Evolutionary conservation across 2,888 invertebrate species (phyloP), one percentile per base, ranked within the genome.

Genomic region (Willowsia nigromaculata): DNA sequence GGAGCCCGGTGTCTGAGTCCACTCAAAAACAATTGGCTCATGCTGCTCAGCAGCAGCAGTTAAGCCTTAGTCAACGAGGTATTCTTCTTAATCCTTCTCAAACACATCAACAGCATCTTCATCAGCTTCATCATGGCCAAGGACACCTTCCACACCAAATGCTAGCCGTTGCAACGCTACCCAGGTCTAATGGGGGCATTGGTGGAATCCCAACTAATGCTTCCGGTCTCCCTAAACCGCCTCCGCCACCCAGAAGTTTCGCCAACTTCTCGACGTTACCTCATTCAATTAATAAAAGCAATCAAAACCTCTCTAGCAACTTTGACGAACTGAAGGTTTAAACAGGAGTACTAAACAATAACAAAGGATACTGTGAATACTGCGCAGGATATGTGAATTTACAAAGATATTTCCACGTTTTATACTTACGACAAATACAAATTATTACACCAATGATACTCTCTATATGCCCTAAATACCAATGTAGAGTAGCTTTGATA

Each of bases 301-400:
- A 90, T 90, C 90, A 90, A 59, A 90, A 90, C 33, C 84, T 90
- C 13, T 33, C 81, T 11, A 81, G 62, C 56, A 90, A 90, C 81
- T 92, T 91, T 90, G 92, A 92, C 86, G 91, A 92, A 86, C 89
- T 92, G 74, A 91, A 92, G 80, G 91, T 92, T 68, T 92, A 90
- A 90, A 71, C 30, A 80, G 71, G 71, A 40, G 71, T 74, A 74
- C 27, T 74, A 22, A 43, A 74, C 25, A 74, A 74, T 25, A 74
- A 33, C 6, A 68, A 68, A 1, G 27, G 22, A 74, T 27, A 65
- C 65, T 65, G 65, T 65, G 65, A 65, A 65, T 65, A 30, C 3
- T 33, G 37, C 65, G 65, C 65, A 33, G 65, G 27, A 62, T 30
- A 22, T 25, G 71, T 18, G 7, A 15, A 18, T 18, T 7, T 27